These are phyloP conservation scores for Eristalinus aeneus DNA, from an alignment of 2,888 invertebrate genomes.

Conservation along the genomic window DNA sequence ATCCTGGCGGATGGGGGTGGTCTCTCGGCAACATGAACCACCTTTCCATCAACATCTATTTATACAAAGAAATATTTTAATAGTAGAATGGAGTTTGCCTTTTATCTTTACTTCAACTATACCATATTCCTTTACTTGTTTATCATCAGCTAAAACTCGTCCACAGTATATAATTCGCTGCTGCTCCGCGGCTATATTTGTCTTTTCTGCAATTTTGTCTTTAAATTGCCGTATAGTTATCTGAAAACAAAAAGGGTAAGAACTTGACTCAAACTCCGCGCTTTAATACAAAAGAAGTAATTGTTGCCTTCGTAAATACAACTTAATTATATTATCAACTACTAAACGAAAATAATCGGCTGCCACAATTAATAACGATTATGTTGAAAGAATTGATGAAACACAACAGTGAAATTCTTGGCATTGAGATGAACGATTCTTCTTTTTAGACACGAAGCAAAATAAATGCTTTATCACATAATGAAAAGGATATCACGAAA, in stretches of 20 bases:
- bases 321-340: background rate
- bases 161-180: constrained; percentile 97
- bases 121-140: constrained; percentile 92
- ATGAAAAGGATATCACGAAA: background rate
- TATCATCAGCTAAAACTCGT: constrained; percentile 94
- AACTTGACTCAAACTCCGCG: background rate
- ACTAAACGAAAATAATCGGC: background rate
- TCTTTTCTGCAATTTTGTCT: constrained; percentile 88
- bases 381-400: no score
- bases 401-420: no score
- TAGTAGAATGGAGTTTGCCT: background rate
- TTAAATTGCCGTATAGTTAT: constrained; percentile 91
- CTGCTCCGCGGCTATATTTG: constrained; percentile 89
- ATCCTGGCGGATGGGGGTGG: constrained; percentile 86
- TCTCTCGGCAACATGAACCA: constrained; percentile 94
- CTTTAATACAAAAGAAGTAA: background rate
- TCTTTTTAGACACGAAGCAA: no score
- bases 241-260: constrained; percentile 80
- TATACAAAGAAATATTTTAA: background rate
- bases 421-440: no score
- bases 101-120: constrained; percentile 74
- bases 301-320: no score
- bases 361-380: no score
- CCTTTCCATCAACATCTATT: constrained; percentile 93
- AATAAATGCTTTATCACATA: no score